Evolutionary conservation across 2,888 invertebrate genomes (phyloP), one percentile per base, ranked within the genome.

Genomic region (Drosophila fungiperda): DNA sequence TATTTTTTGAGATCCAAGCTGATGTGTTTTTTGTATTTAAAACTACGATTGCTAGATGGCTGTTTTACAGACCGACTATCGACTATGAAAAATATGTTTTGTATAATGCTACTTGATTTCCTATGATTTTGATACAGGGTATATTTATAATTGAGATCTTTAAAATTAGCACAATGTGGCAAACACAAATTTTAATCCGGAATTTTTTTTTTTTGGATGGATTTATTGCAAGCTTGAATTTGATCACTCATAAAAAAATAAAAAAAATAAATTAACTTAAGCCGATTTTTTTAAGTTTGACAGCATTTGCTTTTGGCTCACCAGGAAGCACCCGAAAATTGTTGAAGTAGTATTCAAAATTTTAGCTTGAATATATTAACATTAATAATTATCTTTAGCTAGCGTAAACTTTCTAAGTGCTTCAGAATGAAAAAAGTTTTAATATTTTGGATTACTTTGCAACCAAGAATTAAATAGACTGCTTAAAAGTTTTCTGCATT

Each of bases 401-500:
- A 3, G 4, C 12, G 17, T 15, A 0, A 54, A 54, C 29, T 61
- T 61, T n/a, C 8, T 17, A 11, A n/a, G 45, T 20, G 23, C n/a
- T 32, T 23, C 15, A 12, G 20, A 17, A 23, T 7, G 6, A 11
- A n/a, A n/a, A 26, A 67, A 67, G 45, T 54, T 67, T 20, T 38
- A 33, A 54, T 67, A 32, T 49, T 20, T 48, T 36, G 38, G 26
- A 17, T 48, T 38, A n/a, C 26, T 38, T 67, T 35, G 7, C n/a
- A 32, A 45, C 32, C 35, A 45, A 40, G 20, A 20, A 3, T 53
- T 32, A 8, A 36, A 45, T 33, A 11, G n/a, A 32, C 23, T 45
- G 32, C 59, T 32, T 61, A 20, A 12, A n/a, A 40, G 6, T 40
- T n/a, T 4, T 4, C 20, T 2, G 23, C 4, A 35, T 32, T 40